Conservation (phyloP, 2,113 vertebrate genomes). For the Passer domesticus region DNA sequence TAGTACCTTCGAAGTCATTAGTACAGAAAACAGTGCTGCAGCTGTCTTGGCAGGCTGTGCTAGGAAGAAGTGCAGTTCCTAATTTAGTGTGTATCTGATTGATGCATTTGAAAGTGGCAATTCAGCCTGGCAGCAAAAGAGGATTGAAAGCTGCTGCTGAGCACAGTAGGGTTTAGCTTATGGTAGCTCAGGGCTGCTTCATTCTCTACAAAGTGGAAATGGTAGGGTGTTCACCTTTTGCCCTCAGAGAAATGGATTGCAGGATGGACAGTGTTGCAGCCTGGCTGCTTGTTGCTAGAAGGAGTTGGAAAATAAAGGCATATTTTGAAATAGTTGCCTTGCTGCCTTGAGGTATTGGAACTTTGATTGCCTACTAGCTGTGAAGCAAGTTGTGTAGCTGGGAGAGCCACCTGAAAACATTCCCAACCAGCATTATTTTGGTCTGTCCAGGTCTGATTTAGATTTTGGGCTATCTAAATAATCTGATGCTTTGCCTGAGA, state of each 20-base stretch:
- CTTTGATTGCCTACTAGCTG: neutral
- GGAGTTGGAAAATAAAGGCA: neutral
- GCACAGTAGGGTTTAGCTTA: neutral
- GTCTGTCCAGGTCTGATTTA: neutral
- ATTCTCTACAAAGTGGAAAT: neutral
- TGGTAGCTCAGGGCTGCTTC: neutral
- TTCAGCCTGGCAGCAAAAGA: conserved; percentile 5
- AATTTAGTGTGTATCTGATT: neutral
- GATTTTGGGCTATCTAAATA: neutral
- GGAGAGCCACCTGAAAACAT: neutral
- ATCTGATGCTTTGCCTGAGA: neutral
- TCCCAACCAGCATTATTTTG: neutral
- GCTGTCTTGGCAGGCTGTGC: conserved; percentile 21
- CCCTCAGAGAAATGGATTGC: neutral
- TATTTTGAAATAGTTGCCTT: neutral
- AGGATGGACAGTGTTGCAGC: neutral
- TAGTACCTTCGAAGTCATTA: conserved; percentile 1
- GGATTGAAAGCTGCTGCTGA: neutral
- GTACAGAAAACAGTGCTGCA: neutral
- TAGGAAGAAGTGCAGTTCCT: neutral
- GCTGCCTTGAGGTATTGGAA: neutral
- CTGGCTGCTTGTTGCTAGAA: neutral
- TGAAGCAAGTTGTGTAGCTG: neutral
- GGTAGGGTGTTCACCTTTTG: neutral
- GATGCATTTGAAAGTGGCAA: conserved; percentile 2